A percentile compares a stretch with the other conserved stretches of the same genome.
These are phyloP conservation scores for Flexamia atlantica DNA, from an alignment of 2,888 invertebrate genomes.

Conservation along the genomic window DNA sequence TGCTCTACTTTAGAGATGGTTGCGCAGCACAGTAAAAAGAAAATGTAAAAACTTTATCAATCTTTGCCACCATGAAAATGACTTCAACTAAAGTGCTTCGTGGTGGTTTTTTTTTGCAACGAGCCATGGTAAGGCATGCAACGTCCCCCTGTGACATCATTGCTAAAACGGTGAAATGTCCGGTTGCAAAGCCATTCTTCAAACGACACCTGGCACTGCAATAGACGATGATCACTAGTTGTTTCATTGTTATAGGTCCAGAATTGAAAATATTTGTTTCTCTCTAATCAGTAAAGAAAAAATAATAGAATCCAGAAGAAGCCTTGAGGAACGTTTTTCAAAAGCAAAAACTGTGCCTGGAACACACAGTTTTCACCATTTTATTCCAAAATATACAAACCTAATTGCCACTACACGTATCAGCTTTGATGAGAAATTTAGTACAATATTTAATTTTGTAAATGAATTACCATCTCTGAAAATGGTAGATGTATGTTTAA, in stretches of 20 bases:
- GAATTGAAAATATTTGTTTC: too few species aligned
- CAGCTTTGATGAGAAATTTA: constrained; percentile 32
- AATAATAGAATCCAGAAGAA: constrained; percentile 45
- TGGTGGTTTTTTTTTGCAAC: constrained; percentile 59
- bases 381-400: constrained; percentile 29
- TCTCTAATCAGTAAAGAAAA: constrained; percentile 42
- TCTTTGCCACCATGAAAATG: too few species aligned
- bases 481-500: constrained; percentile 51
- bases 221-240: too few species aligned
- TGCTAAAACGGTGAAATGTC: constrained; percentile 15
- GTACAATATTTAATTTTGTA: constrained; percentile 52
- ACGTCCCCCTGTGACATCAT: constrained; percentile 33
- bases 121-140: too few species aligned
- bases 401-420: constrained; percentile 31
- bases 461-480: constrained; percentile 49
- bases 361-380: constrained; percentile 33
- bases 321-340: too few species aligned
- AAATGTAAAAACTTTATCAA: constrained; percentile 55
- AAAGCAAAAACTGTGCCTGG: too few species aligned
- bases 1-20: constrained; percentile 30
- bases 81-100: constrained; percentile 29
- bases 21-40: constrained; percentile 49
- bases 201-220: constrained; percentile 35
- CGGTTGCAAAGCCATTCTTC: constrained; percentile 33
- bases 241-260: too few species aligned